phyloP scores from a whole-genome alignment of 1,140 invertebrate species.

The Drosophila trapezifrons region DNA sequence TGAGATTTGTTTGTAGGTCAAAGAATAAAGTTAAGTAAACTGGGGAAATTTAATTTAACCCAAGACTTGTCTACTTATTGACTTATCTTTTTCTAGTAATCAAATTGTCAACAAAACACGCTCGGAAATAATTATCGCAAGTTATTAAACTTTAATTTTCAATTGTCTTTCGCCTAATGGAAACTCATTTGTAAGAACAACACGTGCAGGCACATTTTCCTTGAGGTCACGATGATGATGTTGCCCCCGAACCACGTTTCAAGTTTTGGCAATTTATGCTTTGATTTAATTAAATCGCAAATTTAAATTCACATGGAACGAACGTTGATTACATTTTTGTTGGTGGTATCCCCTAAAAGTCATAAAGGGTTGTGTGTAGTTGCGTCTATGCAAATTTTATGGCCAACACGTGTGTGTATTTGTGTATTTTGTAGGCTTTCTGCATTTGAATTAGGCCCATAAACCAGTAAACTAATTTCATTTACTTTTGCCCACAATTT shows the following conservation, averaged over 20 bases:
- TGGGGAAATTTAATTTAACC: too few relatives aligned
- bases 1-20: background rate
- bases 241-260: background rate
- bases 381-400: conserved; percentile 41
- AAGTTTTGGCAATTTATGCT: conserved; percentile 52
- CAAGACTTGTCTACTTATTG: conserved; percentile 17
- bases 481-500: conserved; percentile 52
- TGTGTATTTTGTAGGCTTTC: conserved; percentile 22
- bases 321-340: conserved; percentile 64
- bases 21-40: background rate
- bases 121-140: conserved; percentile 23
- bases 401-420: conserved; percentile 30
- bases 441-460: conserved; percentile 52
- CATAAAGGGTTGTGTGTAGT: conserved; percentile 18
- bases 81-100: conserved; percentile 17
- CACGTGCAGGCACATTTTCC: conserved; percentile 30
- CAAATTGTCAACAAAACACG: conserved; percentile 52
- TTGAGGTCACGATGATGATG: conserved; percentile 21
- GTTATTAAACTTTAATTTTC: conserved; percentile 47
- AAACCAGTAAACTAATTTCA: conserved; percentile 62
- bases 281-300: conserved; percentile 73
- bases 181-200: conserved; percentile 44
- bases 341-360: conserved; percentile 23
- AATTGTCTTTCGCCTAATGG: conserved; percentile 37
- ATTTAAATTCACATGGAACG: conserved; percentile 40